Evolutionary conservation across 2,113 vertebrate genomes (phyloP).

Genomic region (Brevimyrus niger): DNA sequence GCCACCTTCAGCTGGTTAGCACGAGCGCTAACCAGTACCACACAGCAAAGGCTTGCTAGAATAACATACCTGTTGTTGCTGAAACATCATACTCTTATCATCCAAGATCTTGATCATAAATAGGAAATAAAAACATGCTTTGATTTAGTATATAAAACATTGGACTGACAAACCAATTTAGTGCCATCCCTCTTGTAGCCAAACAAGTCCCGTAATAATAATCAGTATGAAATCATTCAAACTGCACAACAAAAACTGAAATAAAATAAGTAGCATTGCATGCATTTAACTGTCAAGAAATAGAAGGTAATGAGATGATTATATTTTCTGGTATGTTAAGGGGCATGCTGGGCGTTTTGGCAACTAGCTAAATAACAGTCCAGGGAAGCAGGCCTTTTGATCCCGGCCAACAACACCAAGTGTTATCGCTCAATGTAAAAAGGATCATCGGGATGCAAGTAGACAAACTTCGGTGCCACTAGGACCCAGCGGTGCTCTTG

Average conservation of each 20-base stretch:
- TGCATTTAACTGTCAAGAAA: neutral
- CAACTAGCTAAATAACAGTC: neutral
- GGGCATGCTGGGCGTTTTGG: neutral
- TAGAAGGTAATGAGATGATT: neutral
- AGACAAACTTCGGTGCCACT: neutral
- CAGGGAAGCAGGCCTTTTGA: neutral
- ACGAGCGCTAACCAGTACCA: neutral
- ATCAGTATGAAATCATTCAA: neutral
- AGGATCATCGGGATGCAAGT: neutral
- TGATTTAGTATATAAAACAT: neutral
- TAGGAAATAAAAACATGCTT: neutral
- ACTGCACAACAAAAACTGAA: neutral
- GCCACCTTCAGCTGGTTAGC: neutral
- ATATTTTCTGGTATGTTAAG: neutral
- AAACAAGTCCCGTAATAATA: neutral
- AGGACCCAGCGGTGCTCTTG: neutral
- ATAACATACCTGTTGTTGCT: neutral
- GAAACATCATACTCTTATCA: neutral
- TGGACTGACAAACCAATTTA: neutral
- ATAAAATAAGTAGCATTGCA: neutral
- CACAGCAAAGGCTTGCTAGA: neutral
- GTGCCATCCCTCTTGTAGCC: neutral
- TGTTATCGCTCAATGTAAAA: neutral
- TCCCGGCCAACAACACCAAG: neutral
- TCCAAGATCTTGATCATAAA: neutral